These are phyloP conservation scores for Microtus pennsylvanicus DNA, from an alignment of 2,113 vertebrate genomes.

Conservation along the genomic window DNA sequence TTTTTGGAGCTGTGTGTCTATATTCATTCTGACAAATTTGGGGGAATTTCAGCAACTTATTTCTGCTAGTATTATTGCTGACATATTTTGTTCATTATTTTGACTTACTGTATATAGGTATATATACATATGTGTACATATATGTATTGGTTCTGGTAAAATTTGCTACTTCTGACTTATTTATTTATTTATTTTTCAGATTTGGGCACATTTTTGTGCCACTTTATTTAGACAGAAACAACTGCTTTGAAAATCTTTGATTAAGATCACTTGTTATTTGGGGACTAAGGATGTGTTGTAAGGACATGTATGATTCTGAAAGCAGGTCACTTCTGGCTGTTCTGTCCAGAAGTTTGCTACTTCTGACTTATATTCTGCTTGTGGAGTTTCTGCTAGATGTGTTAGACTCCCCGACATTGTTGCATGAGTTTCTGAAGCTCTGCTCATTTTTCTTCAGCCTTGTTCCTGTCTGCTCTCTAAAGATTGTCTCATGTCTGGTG, in stretches of 20 bases:
- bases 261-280: conserved; percentile 11
- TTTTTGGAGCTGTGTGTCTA: neutral
- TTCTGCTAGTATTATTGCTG: conserved; percentile 7
- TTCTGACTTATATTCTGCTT: neutral
- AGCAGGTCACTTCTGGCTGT: neutral
- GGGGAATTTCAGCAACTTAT: neutral
- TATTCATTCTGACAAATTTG: neutral
- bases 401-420: neutral
- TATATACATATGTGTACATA: neutral
- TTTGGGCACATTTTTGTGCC: neutral
- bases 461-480: neutral
- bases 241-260: neutral
- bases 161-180: neutral
- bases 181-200: neutral
- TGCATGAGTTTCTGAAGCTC: neutral
- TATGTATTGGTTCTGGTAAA: neutral
- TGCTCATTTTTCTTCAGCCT: neutral
- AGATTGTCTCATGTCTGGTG: neutral
- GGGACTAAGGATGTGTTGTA: conserved; percentile 4
- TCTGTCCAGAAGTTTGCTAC: neutral
- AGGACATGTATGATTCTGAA: neutral
- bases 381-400: neutral
- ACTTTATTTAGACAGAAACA: conserved; percentile 22
- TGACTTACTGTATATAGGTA: neutral
- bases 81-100: neutral